Conservation (phyloP, 2,113 vertebrate genomes). For the Vulpes lagopus region DNA sequence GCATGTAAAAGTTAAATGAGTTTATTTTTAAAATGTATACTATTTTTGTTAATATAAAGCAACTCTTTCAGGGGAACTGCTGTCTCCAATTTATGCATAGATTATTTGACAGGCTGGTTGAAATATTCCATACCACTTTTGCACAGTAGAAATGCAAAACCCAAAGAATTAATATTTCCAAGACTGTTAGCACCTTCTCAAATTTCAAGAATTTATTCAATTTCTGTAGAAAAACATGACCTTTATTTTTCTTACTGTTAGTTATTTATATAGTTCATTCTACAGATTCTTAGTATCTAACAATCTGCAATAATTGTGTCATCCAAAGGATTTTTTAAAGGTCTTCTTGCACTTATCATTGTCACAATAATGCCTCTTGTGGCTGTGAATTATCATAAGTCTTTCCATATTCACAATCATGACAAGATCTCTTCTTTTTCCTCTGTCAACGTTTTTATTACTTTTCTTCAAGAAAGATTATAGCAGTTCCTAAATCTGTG, state of each 20-base stretch:
- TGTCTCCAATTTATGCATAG: slow-evolving; percentile 64
- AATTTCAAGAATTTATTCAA: slow-evolving; percentile 76
- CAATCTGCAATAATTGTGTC: slow-evolving; percentile 9
- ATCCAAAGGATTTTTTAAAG: slow-evolving; percentile 28
- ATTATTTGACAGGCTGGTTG: slow-evolving; percentile 71
- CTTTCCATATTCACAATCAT: slow-evolving; percentile 22
- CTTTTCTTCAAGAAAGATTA: slow-evolving; percentile 18
- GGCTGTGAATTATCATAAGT: background rate
- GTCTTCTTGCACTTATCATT: background rate
- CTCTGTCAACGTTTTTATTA: background rate
- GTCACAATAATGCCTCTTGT: background rate
- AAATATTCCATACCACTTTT: slow-evolving; percentile 55
- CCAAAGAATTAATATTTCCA: slow-evolving; percentile 73
- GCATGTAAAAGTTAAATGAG: slow-evolving; percentile 50
- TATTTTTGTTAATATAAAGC: slow-evolving; percentile 60
- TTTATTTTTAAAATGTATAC: slow-evolving; percentile 49
- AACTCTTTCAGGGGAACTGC: slow-evolving; percentile 63
- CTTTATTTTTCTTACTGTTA: slow-evolving; percentile 73
- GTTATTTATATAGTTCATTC: slow-evolving; percentile 73
- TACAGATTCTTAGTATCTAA: slow-evolving; percentile 63
- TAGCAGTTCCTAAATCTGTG: background rate
- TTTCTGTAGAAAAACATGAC: slow-evolving; percentile 72
- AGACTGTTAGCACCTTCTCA: slow-evolving; percentile 72
- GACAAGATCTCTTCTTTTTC: background rate
- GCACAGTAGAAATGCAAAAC: slow-evolving; percentile 73